A percentile compares a stretch with the other conserved stretches of the same genome.
These are phyloP conservation scores for Nasonia giraulti DNA, from an alignment of 1,140 invertebrate species.

Conservation along the genomic window DNA sequence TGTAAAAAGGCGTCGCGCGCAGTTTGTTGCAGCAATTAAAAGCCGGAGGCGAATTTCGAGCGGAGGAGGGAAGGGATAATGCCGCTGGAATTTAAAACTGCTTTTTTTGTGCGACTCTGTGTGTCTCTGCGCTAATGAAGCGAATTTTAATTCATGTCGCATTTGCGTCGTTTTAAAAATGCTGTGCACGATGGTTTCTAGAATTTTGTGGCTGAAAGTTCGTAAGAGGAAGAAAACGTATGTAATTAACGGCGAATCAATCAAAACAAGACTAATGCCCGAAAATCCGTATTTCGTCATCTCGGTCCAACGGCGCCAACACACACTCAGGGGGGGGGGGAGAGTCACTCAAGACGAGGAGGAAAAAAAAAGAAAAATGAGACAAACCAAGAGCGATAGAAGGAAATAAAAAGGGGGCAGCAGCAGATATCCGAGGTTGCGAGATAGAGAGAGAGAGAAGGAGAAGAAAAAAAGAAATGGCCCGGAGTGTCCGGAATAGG, in stretches of 20 bases:
- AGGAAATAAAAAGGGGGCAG: constrained; percentile 12
- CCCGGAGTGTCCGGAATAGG: not conserved
- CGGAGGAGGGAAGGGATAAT: too few relatives aligned
- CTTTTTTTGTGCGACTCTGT: too few relatives aligned
- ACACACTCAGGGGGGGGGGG: not conserved
- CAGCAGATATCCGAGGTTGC: constrained; percentile 6
- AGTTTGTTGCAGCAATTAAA: too few relatives aligned
- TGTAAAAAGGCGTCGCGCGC: too few relatives aligned
- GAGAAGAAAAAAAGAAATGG: constrained; percentile 12
- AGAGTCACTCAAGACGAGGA: constrained; percentile 2
- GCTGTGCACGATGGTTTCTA: too few relatives aligned
- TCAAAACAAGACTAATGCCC: not conserved
- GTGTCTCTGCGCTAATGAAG: too few relatives aligned
- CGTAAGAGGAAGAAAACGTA: too few relatives aligned
- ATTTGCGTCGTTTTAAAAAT: too few relatives aligned
- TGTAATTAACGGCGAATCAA: not conserved
- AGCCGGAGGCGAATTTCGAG: too few relatives aligned
- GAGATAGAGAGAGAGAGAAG: not conserved
- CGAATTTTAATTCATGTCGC: too few relatives aligned
- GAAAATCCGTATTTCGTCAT: constrained; percentile 1
- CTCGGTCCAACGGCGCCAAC: not conserved
- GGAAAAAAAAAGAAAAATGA: constrained; percentile 42
- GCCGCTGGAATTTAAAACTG: too few relatives aligned
- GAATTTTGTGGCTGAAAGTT: too few relatives aligned
- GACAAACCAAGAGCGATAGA: constrained; percentile 33